Evolutionary conservation across 2,797 vertebrate genomes (phyloP).

Genomic region (Clarias platycephalus): DNA sequence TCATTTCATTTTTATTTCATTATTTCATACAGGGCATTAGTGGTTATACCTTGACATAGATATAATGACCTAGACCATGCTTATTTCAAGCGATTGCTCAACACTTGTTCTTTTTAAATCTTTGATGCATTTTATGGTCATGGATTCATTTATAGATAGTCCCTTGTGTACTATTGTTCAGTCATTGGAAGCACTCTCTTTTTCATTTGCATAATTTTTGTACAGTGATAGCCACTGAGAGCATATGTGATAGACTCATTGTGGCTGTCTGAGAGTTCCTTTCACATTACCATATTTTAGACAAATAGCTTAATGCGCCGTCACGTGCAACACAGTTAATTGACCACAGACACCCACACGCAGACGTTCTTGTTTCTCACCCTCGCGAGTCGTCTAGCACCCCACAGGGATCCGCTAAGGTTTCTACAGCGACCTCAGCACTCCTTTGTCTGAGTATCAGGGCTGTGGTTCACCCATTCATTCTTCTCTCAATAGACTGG

Average conservation of each 20-base stretch:
- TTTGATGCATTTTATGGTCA: background rate
- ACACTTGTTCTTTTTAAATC: background rate
- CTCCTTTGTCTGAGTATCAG: conserved; percentile 64
- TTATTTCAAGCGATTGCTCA: background rate
- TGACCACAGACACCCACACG: conserved; percentile 9
- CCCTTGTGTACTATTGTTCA: background rate
- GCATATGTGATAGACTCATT: conserved; percentile 16
- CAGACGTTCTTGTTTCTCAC: conserved; percentile 47
- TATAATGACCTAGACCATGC: conserved; percentile 7
- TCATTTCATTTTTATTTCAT: background rate
- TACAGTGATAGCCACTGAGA: conserved; percentile 15
- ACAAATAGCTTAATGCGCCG: conserved; percentile 72
- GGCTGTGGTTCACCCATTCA: conserved; percentile 66
- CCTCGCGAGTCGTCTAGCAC: conserved; percentile 53
- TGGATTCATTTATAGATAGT: background rate
- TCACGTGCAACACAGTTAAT: conserved; percentile 50
- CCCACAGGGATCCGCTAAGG: conserved; percentile 62
- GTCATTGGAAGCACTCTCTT: background rate
- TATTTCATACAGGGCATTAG: background rate
- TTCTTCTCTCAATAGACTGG: conserved; percentile 63
- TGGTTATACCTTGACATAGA: conserved; percentile 8
- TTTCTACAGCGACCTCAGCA: conserved; percentile 62
- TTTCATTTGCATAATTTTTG: conserved; percentile 11
- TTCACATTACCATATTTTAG: conserved; percentile 36
- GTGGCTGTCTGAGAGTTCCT: conserved; percentile 26